Percentiles rank a stretch among this genome's conserved stretches.
Evolutionary conservation across 2,797 vertebrate genomes (phyloP).

Genomic region (Macropus fuliginosus): DNA sequence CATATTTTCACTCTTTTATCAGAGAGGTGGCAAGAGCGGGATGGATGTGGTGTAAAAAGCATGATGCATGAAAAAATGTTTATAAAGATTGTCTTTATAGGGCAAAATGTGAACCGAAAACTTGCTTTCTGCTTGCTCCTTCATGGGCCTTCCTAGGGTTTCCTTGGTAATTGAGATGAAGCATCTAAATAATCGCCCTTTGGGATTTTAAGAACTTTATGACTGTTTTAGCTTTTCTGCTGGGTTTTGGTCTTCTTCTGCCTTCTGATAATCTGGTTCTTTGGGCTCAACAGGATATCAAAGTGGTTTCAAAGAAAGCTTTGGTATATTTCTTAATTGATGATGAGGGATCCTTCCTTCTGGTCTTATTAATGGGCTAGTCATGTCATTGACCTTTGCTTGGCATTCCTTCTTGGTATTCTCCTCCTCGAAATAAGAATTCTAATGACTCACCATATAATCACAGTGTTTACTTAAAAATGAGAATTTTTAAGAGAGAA

Average conservation of each 20-base stretch:
- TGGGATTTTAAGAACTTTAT: neutral
- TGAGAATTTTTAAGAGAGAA: neutral
- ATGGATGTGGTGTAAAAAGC: neutral
- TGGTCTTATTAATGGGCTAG: neutral
- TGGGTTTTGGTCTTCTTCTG: neutral
- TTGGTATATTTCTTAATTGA: neutral
- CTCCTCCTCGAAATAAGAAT: neutral
- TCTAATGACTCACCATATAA: neutral
- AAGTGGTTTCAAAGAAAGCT: neutral
- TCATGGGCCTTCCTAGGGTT: neutral
- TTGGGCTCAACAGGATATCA: neutral
- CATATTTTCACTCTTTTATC: neutral
- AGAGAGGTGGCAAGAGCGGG: neutral
- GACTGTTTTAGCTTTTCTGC: neutral
- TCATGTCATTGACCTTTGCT: neutral
- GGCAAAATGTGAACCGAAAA: neutral
- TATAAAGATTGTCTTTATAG: neutral
- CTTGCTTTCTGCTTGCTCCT: neutral
- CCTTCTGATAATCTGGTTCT: neutral
- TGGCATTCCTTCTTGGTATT: neutral
- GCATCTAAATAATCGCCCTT: neutral
- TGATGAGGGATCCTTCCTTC: neutral
- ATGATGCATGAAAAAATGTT: neutral
- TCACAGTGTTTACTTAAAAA: neutral
- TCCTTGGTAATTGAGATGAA: neutral